phyloP scores from a whole-genome alignment of 2,888 invertebrate species.

The Carcina quercana region DNA sequence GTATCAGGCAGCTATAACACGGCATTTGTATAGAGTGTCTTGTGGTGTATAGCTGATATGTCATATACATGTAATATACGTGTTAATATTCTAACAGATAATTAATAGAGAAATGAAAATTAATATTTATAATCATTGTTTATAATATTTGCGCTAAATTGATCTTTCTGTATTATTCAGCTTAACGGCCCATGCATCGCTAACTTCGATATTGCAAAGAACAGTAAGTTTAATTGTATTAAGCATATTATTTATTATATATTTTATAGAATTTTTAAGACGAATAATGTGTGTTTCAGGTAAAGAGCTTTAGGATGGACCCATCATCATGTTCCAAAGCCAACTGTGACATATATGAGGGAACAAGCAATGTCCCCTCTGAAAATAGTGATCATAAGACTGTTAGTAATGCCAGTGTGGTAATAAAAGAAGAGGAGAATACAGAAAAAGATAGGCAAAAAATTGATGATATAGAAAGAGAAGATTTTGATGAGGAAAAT shows the following conservation, averaged over 20 bases:
- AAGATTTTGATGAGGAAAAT: conserved; percentile 66
- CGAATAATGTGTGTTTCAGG: too few species aligned
- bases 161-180: conserved; percentile 21
- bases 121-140: too few species aligned
- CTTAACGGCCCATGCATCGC: conserved; percentile 31
- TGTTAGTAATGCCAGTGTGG: conserved; percentile 39
- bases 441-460: conserved; percentile 36
- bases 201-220: conserved; percentile 17
- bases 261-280: too few species aligned
- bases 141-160: too few species aligned
- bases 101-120: too few species aligned
- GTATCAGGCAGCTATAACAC: too few species aligned
- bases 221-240: conserved; percentile 17
- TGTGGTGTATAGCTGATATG: too few species aligned
- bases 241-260: background rate
- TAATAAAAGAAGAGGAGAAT: conserved; percentile 27
- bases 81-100: too few species aligned
- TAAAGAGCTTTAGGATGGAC: conserved; percentile 53
- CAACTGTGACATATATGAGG: conserved; percentile 46
- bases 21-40: too few species aligned
- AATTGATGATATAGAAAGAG: conserved; percentile 60
- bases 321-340: conserved; percentile 60
- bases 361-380: conserved; percentile 33
- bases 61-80: too few species aligned
- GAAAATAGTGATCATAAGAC: conserved; percentile 52